Base-by-base conservation (phyloP, 1,140 invertebrate species). In the Trichonephila clavipes region DNA sequence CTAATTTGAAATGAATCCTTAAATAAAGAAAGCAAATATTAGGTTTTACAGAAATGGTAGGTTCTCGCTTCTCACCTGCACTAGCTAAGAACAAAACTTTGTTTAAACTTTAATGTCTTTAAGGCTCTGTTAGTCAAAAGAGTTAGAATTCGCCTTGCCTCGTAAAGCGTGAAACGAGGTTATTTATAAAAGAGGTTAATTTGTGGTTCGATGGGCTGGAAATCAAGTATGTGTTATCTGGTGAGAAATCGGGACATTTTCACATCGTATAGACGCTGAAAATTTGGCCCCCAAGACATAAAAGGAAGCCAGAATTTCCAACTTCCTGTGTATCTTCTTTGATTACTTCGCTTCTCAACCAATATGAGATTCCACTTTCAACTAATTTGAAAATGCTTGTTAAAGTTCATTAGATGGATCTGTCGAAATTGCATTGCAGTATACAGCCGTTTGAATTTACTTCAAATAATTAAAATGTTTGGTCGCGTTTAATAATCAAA, bases 131-230 rank as follows among this genome's bases (percentile, higher is more conserved):
- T 87, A 62, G 61, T 34, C 61, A 61, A 87, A 87, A 87, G 85
- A n/a, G 61, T 21, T 58, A 5, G 85, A 64, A 61, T 64, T 62
- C 61, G 61, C 28, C 58, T 21, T 59, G 61, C 85, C 61, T 44
- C n/a, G 24, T 87, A 28, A 64, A 87, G 85, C 85, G 61, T 87
- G 85, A 87, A 87, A 87, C 59, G 24, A 40, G 40, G 85, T 87
- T 87, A 87, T 87, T 87, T 87, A 87, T 64, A 83, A 87, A 87
- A 87, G 85, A 87, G 85, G 85, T 62, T 87, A 87, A 87, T 87
- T 87, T 87, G 85, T 87, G 61, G 85, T 58, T 87, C 85, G 85
- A 62, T 87, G 85, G 34, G 61, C 85, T 64, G 85, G 85, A 87
- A 87, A 87, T 87, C n/a, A 87, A 87, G 59, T 58, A 14, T 87